A percentile compares a stretch with the other conserved stretches of the same genome.
Evolutionary conservation across 2,113 vertebrate genomes (phyloP).

Genomic region (Cavia aperea): DNA sequence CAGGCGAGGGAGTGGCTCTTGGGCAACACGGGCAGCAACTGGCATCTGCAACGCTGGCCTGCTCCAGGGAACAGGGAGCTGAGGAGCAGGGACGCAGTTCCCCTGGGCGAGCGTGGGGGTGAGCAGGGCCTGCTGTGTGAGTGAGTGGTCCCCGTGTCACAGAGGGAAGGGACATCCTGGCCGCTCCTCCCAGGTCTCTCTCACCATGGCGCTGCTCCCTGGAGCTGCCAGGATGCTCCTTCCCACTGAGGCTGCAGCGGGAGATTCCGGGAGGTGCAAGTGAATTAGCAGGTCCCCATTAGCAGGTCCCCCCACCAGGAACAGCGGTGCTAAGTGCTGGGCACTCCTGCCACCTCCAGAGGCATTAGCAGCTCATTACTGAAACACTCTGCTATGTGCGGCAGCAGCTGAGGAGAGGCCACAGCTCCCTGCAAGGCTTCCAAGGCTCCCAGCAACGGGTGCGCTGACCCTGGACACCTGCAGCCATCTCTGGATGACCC

Average conservation of each 20-base stretch:
- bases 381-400: background rate
- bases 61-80: too few species aligned
- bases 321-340: conserved; percentile 33
- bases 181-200: background rate
- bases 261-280: conserved; percentile 30
- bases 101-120: background rate
- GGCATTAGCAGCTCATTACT: conserved; percentile 68
- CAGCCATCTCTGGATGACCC: background rate
- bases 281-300: conserved; percentile 51
- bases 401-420: conserved; percentile 5
- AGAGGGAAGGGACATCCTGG: rapidly evolving
- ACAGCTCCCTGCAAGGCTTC: background rate
- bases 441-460: background rate
- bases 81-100: too few species aligned
- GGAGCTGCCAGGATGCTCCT: background rate
- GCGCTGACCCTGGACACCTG: background rate
- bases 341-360: conserved; percentile 51
- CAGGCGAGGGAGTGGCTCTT: too few species aligned
- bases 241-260: background rate
- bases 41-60: too few species aligned
- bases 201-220: rapidly evolving
- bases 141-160: rapidly evolving
- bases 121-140: background rate
- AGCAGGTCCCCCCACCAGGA: conserved; percentile 17
- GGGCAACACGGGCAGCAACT: background rate